Evolutionary conservation across 1,140 invertebrate species (phyloP).

Genomic region (Eueides isabella): DNA sequence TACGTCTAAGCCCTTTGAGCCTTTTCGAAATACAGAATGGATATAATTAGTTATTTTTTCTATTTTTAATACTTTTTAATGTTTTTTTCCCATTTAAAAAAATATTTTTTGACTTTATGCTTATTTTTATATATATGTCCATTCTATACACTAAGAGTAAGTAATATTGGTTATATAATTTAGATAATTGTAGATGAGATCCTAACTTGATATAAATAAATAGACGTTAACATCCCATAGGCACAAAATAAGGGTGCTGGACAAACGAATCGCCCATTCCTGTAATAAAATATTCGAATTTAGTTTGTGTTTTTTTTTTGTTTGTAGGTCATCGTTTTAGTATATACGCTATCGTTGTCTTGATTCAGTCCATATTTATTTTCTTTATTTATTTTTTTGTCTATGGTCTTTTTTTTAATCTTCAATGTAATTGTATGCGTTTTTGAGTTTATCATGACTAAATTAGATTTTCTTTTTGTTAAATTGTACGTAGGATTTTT

Average conservation of each 20-base stretch:
- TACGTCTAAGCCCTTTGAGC: conserved; percentile 1
- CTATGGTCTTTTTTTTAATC: neutral
- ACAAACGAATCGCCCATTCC: conserved; percentile 45
- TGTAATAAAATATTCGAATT: conserved; percentile 36
- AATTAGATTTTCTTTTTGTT: no score
- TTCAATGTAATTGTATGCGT: no score
- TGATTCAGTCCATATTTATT: neutral
- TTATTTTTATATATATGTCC: neutral
- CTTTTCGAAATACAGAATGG: neutral
- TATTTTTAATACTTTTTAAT: neutral
- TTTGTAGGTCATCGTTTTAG: neutral
- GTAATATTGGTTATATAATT: neutral
- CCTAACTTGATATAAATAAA: conserved; percentile 16
- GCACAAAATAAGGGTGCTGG: conserved; percentile 43
- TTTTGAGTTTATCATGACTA: no score
- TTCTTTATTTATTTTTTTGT: neutral
- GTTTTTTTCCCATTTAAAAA: neutral
- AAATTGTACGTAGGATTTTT: no score
- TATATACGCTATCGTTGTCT: neutral
- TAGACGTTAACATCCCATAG: conserved; percentile 21
- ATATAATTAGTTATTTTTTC: neutral
- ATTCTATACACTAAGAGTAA: neutral
- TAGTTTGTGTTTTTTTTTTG: conserved; percentile 19
- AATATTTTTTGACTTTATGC: neutral
- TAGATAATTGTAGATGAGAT: conserved; percentile 21